These are phyloP conservation scores for Uropsilus gracilis DNA, from an alignment of 2,113 vertebrate genomes.

Conservation along the genomic window DNA sequence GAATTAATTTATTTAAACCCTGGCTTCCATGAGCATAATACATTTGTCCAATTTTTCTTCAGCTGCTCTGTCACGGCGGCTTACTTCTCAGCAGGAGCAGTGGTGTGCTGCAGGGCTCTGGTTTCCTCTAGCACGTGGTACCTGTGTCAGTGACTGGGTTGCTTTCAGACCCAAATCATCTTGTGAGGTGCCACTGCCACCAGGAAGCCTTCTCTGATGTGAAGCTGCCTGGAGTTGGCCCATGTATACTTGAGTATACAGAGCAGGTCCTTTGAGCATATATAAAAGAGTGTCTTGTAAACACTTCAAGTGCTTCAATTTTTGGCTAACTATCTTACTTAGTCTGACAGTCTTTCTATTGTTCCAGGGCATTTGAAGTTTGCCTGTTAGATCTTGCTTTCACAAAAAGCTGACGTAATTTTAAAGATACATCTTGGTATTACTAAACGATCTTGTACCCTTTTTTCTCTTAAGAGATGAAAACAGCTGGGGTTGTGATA, in stretches of 20 bases:
- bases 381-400: not conserved
- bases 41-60: not conserved
- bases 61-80: not conserved
- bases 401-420: not conserved
- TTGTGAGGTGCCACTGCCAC: not conserved
- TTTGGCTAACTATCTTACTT: not conserved
- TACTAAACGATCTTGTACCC: not conserved
- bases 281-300: not conserved
- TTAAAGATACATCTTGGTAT: not conserved
- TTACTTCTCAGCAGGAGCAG: not conserved
- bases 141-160: not conserved
- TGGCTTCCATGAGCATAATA: not conserved
- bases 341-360: not conserved
- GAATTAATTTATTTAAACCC: slow-evolving; percentile 30
- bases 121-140: not conserved
- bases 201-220: not conserved
- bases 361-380: not conserved
- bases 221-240: not conserved
- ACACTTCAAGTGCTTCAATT: not conserved
- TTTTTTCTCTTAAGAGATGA: not conserved
- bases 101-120: not conserved
- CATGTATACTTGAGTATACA: not conserved
- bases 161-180: not conserved
- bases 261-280: not conserved
- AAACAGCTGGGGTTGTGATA: not conserved